Evolutionary conservation across 30 jellyfish, hydroid and myxozoan species (phyloP).

Genomic region (Haliclystus octoradiatus): DNA sequence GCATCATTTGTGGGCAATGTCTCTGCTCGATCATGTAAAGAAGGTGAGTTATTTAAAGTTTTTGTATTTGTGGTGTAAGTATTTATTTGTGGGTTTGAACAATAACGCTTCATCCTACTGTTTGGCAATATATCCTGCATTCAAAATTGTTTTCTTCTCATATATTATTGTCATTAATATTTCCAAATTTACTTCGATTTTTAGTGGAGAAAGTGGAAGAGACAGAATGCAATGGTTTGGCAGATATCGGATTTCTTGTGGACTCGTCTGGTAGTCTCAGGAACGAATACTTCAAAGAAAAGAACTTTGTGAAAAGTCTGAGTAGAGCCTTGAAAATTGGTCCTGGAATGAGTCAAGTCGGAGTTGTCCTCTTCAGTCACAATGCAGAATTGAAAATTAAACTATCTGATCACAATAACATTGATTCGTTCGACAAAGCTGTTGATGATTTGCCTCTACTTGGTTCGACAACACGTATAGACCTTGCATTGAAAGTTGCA

Average conservation of each 20-base stretch:
- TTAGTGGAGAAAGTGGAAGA: too few relatives aligned
- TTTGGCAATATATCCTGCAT: too few relatives aligned
- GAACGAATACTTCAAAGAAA: conserved; percentile 15
- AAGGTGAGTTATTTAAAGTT: too few relatives aligned
- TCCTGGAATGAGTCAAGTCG: conserved; percentile 22
- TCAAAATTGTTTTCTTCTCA: too few relatives aligned
- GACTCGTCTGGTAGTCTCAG: conserved; percentile 69
- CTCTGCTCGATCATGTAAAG: too few relatives aligned
- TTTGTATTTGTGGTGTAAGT: too few relatives aligned
- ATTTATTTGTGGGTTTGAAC: too few relatives aligned
- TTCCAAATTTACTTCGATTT: too few relatives aligned
- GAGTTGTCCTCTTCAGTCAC: conserved; percentile 42
- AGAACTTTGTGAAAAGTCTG: conserved; percentile 23
- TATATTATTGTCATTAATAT: too few relatives aligned
- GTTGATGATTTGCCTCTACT: conserved; percentile 23
- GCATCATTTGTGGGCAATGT: too few relatives aligned
- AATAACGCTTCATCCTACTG: too few relatives aligned
- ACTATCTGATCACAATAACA: conserved; percentile 8
- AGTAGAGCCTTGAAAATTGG: conserved; percentile 10
- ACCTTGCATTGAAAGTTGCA: conserved; percentile 30
- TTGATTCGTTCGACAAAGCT: conserved; percentile 6
- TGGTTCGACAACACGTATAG: conserved; percentile 52
- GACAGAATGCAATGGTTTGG: too few relatives aligned
- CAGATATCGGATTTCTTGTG: conserved; percentile 39
- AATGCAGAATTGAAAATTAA: conserved; percentile 31